Evolutionary conservation across 2,888 invertebrate species (phyloP), one percentile per base, ranked within the genome.

Genomic region (Mythimna lalbum): DNA sequence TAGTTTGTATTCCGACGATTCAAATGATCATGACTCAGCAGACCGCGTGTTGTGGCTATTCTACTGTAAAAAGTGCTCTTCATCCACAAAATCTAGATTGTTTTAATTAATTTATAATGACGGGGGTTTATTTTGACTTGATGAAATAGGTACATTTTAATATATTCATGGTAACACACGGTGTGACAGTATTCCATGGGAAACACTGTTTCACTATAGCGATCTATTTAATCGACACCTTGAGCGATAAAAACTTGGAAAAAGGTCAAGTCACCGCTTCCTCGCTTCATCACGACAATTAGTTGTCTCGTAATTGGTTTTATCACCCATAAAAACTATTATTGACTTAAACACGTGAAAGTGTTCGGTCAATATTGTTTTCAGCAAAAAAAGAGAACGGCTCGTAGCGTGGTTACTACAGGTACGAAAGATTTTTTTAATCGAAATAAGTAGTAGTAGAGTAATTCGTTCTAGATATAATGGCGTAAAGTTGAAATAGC

Each of bases 251-350:
- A 92, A 91, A 89, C 83, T 83, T 76, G 71, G 80, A 84, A 87
- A 91, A 91, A 91, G 91, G 92, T 91, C 91, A 90, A 78, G 75
- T 78, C 73, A 76, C 80, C 71, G 88, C 88, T 92, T 92, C 92
- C 91, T 92, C 88, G 87, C 86, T 89, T 87, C 87, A 81, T 83
- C 88, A 86, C 83, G 80, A 83, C 88, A 89, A 88, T 90, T 89
- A 89, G 84, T 80, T 78, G 50, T 36, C 43, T 76, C 76, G 78
- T 83, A 83, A 87, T 86, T 86, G 81, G 65, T 82, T 87, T 80
- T 84, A 78, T 69, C 56, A 69, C 78, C 61, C 43, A 81, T 63
- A 85, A 83, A 83, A 84, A 85, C 80, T 55, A 78, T 81, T 66
- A 72, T 77, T 77, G 71, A 57, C 59, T 65, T 76, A 68, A 76